Percentiles rank a stretch among this genome's conserved stretches.
These are phyloP conservation scores for Lottia gigantea DNA, from an alignment of 2,888 invertebrate species.

Conservation along the genomic window DNA sequence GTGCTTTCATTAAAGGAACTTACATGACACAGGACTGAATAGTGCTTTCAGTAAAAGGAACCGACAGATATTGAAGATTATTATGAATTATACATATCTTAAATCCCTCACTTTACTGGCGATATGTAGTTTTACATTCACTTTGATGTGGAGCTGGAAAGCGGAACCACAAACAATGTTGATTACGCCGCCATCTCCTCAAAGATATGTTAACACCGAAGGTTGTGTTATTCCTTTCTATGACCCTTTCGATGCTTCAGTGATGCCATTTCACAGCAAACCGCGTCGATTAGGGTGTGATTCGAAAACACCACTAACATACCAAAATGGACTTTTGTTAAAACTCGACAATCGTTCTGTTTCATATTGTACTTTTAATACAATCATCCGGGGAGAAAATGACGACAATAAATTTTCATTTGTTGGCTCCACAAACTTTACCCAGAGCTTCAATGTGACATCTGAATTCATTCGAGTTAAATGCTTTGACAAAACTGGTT, in stretches of 20 bases:
- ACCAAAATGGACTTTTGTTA: constrained; percentile 40
- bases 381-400: constrained; percentile 43
- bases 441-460: constrained; percentile 30
- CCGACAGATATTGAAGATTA: no score
- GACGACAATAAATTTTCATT: constrained; percentile 26
- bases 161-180: no score
- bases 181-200: no score
- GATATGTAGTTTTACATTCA: no score
- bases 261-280: constrained; percentile 34
- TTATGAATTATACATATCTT: no score
- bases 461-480: constrained; percentile 57
- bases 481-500: constrained; percentile 43
- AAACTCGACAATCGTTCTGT: constrained; percentile 47
- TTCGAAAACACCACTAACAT: constrained; percentile 47
- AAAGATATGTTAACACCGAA: constrained; percentile 47
- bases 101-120: no score
- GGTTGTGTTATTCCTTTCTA: constrained; percentile 60
- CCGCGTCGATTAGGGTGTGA: constrained; percentile 38
- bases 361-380: constrained; percentile 53
- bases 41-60: no score
- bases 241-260: constrained; percentile 54
- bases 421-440: constrained; percentile 25
- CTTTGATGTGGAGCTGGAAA: no score
- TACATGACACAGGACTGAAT: no score
- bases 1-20: no score